These are phyloP conservation scores for Meta bourneti DNA, from an alignment of 2,888 invertebrate species.

Conservation along the genomic window DNA sequence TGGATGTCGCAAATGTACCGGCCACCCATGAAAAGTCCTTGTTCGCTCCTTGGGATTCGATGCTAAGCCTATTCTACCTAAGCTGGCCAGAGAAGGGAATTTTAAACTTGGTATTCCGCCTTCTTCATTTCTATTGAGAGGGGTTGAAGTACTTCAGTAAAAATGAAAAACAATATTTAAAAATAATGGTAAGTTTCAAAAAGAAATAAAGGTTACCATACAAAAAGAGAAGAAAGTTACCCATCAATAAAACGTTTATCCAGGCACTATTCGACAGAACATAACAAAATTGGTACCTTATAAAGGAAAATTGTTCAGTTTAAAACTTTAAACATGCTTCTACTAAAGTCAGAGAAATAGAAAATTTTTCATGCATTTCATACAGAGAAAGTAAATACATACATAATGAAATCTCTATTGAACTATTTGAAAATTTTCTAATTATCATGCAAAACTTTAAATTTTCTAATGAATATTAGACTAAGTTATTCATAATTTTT, in stretches of 20 bases:
- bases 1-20: conserved; percentile 75
- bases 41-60: conserved; percentile 64
- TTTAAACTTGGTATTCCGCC: conserved; percentile 78
- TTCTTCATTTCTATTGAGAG: conserved; percentile 74
- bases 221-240: neutral
- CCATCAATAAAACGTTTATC: neutral
- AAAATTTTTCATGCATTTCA: conserved; percentile 16
- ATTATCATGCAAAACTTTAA: conserved; percentile 33
- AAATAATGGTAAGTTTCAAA: neutral
- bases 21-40: conserved; percentile 75
- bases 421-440: neutral
- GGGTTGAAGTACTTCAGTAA: neutral
- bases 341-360: neutral
- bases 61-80: conserved; percentile 76
- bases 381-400: neutral
- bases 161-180: neutral
- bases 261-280: no score
- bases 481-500: neutral
- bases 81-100: conserved; percentile 75
- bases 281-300: no score
- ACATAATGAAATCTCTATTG: neutral
- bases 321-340: neutral
- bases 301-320: no score
- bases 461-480: neutral
- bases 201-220: neutral